Evolutionary conservation across 2,113 vertebrate genomes (phyloP).

Genomic region (Ifrita kowaldi): DNA sequence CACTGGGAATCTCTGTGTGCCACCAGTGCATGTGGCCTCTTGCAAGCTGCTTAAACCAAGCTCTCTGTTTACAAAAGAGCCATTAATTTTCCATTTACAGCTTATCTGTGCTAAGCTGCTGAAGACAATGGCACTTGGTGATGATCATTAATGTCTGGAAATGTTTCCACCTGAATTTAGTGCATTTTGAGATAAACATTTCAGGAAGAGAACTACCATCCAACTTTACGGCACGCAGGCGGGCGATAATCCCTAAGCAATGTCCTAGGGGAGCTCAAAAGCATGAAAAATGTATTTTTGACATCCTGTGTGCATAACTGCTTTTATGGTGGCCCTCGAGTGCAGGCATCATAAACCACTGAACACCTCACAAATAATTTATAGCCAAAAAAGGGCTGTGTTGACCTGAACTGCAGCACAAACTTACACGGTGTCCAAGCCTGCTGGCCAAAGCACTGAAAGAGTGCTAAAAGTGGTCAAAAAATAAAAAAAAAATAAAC

Average conservation of each 20-base stretch:
- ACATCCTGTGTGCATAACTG: background rate
- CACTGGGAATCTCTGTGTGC: background rate
- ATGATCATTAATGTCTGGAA: background rate
- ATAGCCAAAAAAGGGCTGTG: background rate
- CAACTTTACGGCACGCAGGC: background rate
- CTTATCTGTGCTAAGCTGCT: background rate
- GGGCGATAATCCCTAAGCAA: background rate
- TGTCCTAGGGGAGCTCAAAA: background rate
- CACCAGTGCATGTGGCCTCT: rapidly evolving
- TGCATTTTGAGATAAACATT: background rate
- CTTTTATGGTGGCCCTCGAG: background rate
- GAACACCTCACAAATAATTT: background rate
- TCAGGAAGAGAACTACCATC: background rate
- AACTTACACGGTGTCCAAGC: background rate
- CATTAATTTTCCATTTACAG: background rate
- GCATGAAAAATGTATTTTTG: background rate
- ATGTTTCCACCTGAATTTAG: background rate
- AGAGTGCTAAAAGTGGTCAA: background rate
- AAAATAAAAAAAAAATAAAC: background rate
- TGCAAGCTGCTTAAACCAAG: background rate
- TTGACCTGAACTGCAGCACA: background rate
- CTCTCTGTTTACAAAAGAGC: background rate
- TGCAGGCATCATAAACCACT: background rate
- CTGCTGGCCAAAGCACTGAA: background rate
- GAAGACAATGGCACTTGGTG: background rate